These are phyloP conservation scores for Paedocypris sp. DNA, from an alignment of 2,113 vertebrate species.

Conservation along the genomic window DNA sequence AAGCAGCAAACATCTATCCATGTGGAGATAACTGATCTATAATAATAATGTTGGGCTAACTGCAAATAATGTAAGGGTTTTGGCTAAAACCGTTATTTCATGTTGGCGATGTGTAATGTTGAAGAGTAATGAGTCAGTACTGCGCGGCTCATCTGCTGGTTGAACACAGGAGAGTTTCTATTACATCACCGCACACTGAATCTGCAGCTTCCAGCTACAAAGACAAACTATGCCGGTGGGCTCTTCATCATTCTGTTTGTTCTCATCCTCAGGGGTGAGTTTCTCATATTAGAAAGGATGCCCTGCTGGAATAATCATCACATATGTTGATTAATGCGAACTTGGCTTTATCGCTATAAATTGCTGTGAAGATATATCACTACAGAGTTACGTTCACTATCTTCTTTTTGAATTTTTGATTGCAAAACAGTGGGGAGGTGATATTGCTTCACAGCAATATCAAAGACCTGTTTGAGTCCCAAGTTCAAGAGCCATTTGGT, in stretches of 20 bases:
- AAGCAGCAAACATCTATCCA: background rate
- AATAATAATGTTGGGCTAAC: background rate
- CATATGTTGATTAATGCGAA: background rate
- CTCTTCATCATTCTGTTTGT: slow-evolving; percentile 11
- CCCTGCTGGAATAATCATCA: background rate
- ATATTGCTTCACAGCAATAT: too few species aligned
- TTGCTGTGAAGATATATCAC: background rate
- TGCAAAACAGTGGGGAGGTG: too few species aligned
- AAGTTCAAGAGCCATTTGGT: too few species aligned
- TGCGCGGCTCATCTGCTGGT: background rate
- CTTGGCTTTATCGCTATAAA: background rate
- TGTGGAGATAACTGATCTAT: slow-evolving; percentile 1
- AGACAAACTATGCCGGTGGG: background rate
- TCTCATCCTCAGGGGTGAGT: background rate
- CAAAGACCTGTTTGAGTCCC: too few species aligned
- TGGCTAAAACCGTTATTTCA: background rate
- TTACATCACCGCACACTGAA: background rate
- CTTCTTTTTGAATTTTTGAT: too few species aligned
- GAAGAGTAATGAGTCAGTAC: slow-evolving; percentile 4
- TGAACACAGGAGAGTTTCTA: background rate
- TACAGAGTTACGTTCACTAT: too few species aligned
- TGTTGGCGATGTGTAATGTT: background rate
- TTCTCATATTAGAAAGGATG: background rate
- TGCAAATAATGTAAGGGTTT: background rate
- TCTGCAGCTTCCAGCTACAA: background rate